These are phyloP conservation scores for Macrochelys suwanniensis DNA, from an alignment of 2,797 vertebrate species.

Conservation along the genomic window DNA sequence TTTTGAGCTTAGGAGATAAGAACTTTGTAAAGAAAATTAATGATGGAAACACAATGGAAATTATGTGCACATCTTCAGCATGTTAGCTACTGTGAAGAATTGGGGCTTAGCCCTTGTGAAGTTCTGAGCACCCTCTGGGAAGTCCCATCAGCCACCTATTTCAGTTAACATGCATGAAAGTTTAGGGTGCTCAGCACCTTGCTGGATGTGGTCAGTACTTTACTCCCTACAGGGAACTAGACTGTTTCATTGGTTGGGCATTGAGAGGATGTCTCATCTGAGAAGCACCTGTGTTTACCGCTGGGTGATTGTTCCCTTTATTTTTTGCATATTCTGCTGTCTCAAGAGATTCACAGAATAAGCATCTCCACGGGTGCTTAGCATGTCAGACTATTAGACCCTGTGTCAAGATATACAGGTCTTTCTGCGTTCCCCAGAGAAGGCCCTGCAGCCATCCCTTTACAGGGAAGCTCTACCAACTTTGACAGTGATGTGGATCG, in stretches of 20 bases:
- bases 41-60: not conserved
- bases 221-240: not conserved
- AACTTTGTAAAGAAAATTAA: not conserved
- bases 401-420: not conserved
- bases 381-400: not conserved
- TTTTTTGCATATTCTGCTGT: not conserved
- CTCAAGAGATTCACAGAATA: not conserved
- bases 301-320: not conserved
- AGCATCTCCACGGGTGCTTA: not conserved
- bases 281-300: not conserved
- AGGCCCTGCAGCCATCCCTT: not conserved
- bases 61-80: fast-evolving
- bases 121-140: too few species aligned
- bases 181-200: not conserved
- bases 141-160: fast-evolving
- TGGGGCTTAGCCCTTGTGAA: not conserved
- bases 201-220: not conserved
- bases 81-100: not conserved
- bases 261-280: not conserved
- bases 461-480: not conserved
- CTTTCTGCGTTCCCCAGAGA: not conserved
- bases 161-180: not conserved
- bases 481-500: not conserved
- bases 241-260: not conserved
- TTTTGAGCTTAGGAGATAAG: not conserved